These are phyloP conservation scores for Lagria hirta DNA, from an alignment of 2,888 invertebrate genomes.

Conservation along the genomic window DNA sequence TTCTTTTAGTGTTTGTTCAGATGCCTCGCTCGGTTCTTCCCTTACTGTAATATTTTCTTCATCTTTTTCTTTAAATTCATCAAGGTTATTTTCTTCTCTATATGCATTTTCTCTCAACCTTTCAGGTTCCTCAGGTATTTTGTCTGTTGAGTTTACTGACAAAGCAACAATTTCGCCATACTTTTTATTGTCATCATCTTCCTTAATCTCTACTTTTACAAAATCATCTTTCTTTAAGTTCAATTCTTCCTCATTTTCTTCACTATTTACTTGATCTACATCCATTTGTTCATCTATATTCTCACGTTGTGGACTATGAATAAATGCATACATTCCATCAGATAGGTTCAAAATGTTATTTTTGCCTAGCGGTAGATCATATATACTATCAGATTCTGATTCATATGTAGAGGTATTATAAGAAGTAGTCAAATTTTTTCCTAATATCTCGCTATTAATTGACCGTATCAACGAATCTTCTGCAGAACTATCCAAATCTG, in stretches of 20 bases:
- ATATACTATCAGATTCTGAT: too few relatives aligned
- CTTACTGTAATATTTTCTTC: background rate
- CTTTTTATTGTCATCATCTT: conserved; percentile 10
- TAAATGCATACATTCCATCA: too few relatives aligned
- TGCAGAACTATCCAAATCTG: conserved; percentile 6
- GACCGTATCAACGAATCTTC: too few relatives aligned
- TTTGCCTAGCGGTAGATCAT: too few relatives aligned
- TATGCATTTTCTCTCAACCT: conserved; percentile 4
- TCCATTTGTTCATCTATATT: background rate
- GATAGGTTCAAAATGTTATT: too few relatives aligned
- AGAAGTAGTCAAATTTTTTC: too few relatives aligned
- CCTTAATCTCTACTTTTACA: conserved; percentile 14
- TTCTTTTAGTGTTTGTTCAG: conserved; percentile 2
- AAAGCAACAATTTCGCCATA: background rate
- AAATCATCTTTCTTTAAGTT: conserved; percentile 2
- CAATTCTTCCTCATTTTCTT: conserved; percentile 1
- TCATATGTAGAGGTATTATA: too few relatives aligned
- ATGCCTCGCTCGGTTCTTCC: background rate
- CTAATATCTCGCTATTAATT: too few relatives aligned
- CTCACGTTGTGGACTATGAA: background rate
- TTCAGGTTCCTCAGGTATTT: background rate
- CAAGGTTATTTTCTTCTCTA: conserved; percentile 1
- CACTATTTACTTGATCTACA: too few relatives aligned
- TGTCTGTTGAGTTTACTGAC: background rate
- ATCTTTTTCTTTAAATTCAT: background rate